Percentiles rank a stretch among this genome's conserved stretches.
Evolutionary conservation across 2,113 vertebrate genomes (phyloP).

Genomic region (Ammodytes dubius): DNA sequence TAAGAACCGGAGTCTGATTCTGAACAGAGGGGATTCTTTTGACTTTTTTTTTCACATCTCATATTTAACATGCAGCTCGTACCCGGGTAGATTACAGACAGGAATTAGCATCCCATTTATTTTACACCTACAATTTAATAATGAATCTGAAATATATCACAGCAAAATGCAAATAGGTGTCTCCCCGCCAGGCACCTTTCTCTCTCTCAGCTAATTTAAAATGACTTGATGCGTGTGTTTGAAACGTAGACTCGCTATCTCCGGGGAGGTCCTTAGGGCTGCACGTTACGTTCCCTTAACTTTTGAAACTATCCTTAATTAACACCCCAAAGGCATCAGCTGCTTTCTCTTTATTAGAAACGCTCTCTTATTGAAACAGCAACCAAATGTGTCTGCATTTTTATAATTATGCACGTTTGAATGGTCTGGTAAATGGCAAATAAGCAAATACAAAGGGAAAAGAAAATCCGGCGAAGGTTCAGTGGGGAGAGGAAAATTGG

Average conservation of each 20-base stretch:
- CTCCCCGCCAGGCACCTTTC: conserved; percentile 5
- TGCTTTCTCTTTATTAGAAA: conserved; percentile 19
- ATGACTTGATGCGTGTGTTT: conserved; percentile 18
- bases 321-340: conserved; percentile 51
- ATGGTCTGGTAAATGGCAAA: conserved; percentile 15
- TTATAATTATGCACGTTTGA: conserved; percentile 27
- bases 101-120: conserved; percentile 11
- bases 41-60: not conserved
- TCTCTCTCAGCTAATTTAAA: conserved; percentile 55
- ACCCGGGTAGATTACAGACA: conserved; percentile 4
- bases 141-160: conserved; percentile 28
- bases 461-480: not conserved
- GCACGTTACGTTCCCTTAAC: conserved; percentile 46
- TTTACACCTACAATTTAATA: conserved; percentile 3
- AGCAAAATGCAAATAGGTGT: conserved; percentile 8
- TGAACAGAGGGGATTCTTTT: not conserved
- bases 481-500: conserved; percentile 11
- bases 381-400: conserved; percentile 9
- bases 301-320: conserved; percentile 63
- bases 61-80: conserved; percentile 30
- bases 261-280: conserved; percentile 50
- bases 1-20: not conserved
- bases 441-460: not conserved
- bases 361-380: not conserved
- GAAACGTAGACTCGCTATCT: conserved; percentile 22